phyloP scores from a whole-genome alignment of 2,888 invertebrate species.

The Nomada goodeniana region DNA sequence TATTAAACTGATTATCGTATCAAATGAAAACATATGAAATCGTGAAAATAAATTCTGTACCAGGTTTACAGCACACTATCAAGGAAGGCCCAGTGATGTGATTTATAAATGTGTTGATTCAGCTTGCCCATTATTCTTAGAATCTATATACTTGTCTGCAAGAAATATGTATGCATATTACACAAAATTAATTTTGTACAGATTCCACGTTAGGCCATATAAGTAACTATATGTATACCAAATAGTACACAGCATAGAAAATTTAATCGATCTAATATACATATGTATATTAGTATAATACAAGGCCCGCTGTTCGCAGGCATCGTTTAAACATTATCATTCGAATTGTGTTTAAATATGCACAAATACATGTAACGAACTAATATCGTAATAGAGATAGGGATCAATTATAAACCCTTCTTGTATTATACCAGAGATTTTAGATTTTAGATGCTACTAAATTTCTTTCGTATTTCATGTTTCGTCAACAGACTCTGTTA shows the following conservation, averaged over 20 bases:
- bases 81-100: constrained; percentile 80
- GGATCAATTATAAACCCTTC: neutral
- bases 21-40: constrained; percentile 71
- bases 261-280: neutral
- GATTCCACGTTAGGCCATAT: constrained; percentile 54
- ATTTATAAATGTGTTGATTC: constrained; percentile 84
- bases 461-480: neutral
- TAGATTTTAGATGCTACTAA: neutral
- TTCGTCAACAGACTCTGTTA: neutral
- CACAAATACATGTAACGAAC: too few species aligned
- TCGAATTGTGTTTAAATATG: neutral
- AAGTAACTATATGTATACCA: constrained; percentile 24
- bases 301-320: constrained; percentile 8
- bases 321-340: neutral
- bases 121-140: constrained; percentile 83
- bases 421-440: neutral
- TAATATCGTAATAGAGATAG: neutral
- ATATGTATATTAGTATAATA: constrained; percentile 2
- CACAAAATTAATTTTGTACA: constrained; percentile 63
- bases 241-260: constrained; percentile 26
- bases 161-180: constrained; percentile 80
- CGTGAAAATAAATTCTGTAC: constrained; percentile 82
- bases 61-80: constrained; percentile 82
- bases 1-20: constrained; percentile 79
- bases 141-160: constrained; percentile 83